A percentile compares a stretch with the other conserved stretches of the same genome.
Conservation (phyloP, 2,797 vertebrate genomes). For the Falco berigora region DNA sequence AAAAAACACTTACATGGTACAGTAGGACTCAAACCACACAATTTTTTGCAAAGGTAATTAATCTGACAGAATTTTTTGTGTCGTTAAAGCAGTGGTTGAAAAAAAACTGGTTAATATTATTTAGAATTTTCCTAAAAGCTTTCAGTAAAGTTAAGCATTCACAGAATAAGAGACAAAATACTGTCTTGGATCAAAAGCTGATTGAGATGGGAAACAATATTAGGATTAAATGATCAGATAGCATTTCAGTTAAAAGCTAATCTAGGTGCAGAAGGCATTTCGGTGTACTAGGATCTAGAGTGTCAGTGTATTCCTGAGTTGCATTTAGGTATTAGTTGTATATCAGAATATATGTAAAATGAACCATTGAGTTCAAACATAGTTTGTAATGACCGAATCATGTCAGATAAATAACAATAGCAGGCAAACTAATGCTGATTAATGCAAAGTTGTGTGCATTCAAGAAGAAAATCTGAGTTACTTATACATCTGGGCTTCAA, state of each 20-base stretch:
- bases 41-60: not conserved
- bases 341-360: not conserved
- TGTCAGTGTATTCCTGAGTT: not conserved
- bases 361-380: not conserved
- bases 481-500: not conserved
- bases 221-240: not conserved
- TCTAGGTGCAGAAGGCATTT: not conserved
- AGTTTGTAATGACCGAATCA: not conserved
- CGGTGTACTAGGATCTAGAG: not conserved
- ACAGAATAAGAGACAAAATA: not conserved
- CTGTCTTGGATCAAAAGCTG: not conserved
- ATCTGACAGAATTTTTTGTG: not conserved
- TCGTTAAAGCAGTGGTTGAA: not conserved
- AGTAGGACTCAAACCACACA: not conserved
- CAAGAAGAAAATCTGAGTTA: not conserved
- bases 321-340: not conserved
- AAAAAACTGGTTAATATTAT: not conserved
- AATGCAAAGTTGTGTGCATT: not conserved
- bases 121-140: not conserved
- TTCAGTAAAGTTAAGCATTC: not conserved
- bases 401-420: not conserved
- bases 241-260: not conserved
- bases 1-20: rapidly evolving
- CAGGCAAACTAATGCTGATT: not conserved
- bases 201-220: not conserved